Percentiles rank a stretch among this genome's conserved stretches.
Conservation (phyloP, 2,113 vertebrate species). For the Cyanoramphus novaezelandiae region DNA sequence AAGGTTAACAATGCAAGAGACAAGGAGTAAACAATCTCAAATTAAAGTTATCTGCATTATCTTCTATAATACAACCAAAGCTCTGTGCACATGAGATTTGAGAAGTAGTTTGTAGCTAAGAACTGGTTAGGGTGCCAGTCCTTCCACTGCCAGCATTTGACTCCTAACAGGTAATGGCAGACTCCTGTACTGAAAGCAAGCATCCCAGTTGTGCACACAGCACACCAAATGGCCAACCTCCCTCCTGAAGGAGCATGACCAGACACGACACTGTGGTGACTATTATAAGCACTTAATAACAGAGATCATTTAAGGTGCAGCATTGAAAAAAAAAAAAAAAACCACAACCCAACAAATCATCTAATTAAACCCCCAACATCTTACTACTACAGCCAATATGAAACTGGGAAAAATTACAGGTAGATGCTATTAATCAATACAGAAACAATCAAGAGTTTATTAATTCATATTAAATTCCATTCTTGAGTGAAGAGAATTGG, state of each 20-base stretch:
- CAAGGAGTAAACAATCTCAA: not conserved
- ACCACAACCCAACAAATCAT: not conserved
- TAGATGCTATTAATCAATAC: not conserved
- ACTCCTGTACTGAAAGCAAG: not conserved
- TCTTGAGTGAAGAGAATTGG: not conserved
- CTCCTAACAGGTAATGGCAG: not conserved
- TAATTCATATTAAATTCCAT: not conserved
- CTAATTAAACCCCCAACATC: not conserved
- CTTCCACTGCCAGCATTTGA: not conserved
- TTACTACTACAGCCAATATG: not conserved
- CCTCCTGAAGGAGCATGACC: not conserved
- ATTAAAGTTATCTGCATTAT: not conserved
- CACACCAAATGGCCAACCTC: not conserved
- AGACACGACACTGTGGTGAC: not conserved
- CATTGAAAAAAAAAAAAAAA: not conserved
- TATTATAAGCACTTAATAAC: not conserved
- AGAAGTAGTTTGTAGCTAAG: not conserved
- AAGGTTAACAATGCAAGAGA: not conserved
- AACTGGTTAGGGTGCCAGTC: not conserved
- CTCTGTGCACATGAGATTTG: fast-evolving
- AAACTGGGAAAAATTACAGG: not conserved
- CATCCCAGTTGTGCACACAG: not conserved
- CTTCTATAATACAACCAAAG: not conserved
- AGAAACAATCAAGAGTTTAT: not conserved
- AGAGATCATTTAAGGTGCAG: not conserved